Conservation (phyloP, 2,797 vertebrate species). For the Alectoris magna region DNA sequence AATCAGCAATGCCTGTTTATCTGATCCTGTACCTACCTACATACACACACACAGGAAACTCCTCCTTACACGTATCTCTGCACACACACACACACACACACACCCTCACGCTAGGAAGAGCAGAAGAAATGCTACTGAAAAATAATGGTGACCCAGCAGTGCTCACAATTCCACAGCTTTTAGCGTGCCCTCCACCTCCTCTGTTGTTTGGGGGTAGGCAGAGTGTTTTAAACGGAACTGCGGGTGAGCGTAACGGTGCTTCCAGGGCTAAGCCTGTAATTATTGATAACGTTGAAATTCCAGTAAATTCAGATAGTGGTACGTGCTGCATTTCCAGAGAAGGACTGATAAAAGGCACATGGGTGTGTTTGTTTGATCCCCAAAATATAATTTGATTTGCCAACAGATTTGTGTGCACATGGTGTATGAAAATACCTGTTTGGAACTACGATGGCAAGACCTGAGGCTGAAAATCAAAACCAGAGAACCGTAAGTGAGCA, state of each 20-base stretch:
- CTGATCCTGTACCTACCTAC: neutral
- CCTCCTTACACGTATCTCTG: neutral
- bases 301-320: neutral
- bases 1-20: neutral
- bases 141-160: neutral
- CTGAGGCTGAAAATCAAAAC: neutral
- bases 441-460: neutral
- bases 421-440: neutral
- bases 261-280: neutral
- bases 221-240: neutral
- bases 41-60: too few relatives aligned
- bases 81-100: neutral
- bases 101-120: neutral
- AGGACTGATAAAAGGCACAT: neutral
- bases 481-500: neutral
- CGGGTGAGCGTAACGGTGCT: neutral
- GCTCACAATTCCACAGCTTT: neutral
- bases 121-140: rapidly evolving
- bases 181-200: neutral
- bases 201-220: rapidly evolving
- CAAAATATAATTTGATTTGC: neutral
- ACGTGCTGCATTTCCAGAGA: neutral
- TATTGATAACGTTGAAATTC: neutral
- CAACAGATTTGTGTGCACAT: neutral
- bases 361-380: neutral